These are phyloP conservation scores for Cygnus olor DNA, from an alignment of 2,797 vertebrate genomes.

Conservation along the genomic window DNA sequence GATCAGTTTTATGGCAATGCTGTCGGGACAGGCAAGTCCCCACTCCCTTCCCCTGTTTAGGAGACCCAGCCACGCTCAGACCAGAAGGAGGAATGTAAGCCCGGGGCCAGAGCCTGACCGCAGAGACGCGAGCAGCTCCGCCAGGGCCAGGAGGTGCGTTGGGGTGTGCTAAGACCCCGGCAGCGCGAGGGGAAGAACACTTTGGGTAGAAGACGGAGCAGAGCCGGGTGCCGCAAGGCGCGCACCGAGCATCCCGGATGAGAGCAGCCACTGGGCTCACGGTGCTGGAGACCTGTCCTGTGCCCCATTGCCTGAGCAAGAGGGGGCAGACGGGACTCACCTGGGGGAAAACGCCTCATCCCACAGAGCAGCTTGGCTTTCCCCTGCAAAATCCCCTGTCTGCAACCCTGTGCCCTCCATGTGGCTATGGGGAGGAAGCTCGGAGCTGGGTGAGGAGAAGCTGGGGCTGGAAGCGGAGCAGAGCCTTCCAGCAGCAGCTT, in stretches of 20 bases:
- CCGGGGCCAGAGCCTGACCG: background rate
- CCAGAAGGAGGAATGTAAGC: background rate
- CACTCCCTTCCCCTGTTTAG: background rate
- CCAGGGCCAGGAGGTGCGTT: background rate
- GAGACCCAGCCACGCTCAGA: background rate
- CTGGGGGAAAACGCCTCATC: background rate
- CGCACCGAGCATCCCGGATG: background rate
- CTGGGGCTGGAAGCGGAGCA: background rate
- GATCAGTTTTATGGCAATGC: conserved; percentile 50
- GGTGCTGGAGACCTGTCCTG: background rate
- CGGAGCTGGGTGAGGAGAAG: background rate
- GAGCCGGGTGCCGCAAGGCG: background rate
- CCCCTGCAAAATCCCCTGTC: background rate
- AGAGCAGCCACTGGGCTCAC: background rate
- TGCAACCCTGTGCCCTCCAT: background rate
- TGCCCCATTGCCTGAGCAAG: background rate
- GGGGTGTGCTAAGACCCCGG: background rate
- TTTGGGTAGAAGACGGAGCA: conserved; percentile 17
- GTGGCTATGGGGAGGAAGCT: background rate
- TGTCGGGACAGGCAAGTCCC: background rate
- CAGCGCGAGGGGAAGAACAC: background rate
- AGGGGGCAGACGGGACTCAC: background rate
- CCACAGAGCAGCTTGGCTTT: background rate
- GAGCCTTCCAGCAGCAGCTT: background rate
- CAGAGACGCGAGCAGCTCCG: background rate